Conservation (phyloP, 2,113 vertebrate genomes). For the Crotalus viridis region DNA sequence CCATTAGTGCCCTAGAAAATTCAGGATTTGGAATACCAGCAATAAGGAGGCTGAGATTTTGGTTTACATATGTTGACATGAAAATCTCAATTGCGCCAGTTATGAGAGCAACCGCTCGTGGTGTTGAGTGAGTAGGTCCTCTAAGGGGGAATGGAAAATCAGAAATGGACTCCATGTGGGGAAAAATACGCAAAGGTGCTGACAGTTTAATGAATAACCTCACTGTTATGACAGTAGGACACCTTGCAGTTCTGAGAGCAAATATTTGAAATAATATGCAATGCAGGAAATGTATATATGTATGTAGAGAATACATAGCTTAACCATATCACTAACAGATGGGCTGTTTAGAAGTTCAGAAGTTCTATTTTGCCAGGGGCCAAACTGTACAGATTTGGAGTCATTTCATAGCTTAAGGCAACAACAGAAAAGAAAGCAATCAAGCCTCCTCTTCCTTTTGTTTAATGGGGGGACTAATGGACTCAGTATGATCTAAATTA, state of each 20-base stretch:
- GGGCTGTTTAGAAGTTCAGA: slow-evolving; percentile 68
- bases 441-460: slow-evolving; percentile 52
- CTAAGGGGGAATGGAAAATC: slow-evolving; percentile 70
- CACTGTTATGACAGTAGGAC: slow-evolving; percentile 82
- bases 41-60: slow-evolving; percentile 62
- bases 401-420: slow-evolving; percentile 56
- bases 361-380: slow-evolving; percentile 62
- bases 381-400: slow-evolving; percentile 52
- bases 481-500: slow-evolving; percentile 56
- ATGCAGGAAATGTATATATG: slow-evolving; percentile 74
- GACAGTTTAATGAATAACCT: slow-evolving; percentile 84
- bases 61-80: slow-evolving; percentile 76
- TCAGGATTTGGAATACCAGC: slow-evolving; percentile 56
- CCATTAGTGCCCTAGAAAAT: slow-evolving; percentile 72
- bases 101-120: slow-evolving; percentile 68
- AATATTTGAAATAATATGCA: slow-evolving; percentile 79
- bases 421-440: slow-evolving; percentile 59
- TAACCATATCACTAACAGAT: slow-evolving; percentile 72
- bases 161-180: slow-evolving; percentile 67
- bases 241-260: slow-evolving; percentile 78
- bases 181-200: slow-evolving; percentile 72
- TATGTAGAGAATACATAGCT: slow-evolving; percentile 62
- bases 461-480: slow-evolving; percentile 54
- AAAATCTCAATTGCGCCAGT: slow-evolving; percentile 72
- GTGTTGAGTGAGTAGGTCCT: slow-evolving; percentile 75